Evolutionary conservation across 2,113 vertebrate species (phyloP), one percentile per base, ranked within the genome.

Genomic region (Triplophysa siluroides): DNA sequence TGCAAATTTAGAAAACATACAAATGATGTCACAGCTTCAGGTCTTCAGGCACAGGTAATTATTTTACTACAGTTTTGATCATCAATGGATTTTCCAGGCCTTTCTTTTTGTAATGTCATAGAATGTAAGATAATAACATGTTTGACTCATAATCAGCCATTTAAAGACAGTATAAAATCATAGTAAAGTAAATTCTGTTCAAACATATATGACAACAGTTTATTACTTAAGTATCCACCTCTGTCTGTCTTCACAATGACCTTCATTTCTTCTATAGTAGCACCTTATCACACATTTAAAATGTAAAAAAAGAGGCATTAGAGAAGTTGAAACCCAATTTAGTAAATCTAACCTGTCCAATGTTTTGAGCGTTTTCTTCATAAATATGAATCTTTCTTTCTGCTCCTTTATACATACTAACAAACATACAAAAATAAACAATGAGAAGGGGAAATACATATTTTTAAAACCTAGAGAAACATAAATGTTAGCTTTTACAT

Each of bases 21-120:
- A 93, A 93, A 92, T 90, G 87, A 84, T 88, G 91, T 94, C 92
- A 94, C 93, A 94, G 93, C 93, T 92, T 93, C 86, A 90, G 93
- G 93, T 94, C 93, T 90, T 92, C 92, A 93, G 93, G 93, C 93
- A 94, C 92, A 81, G 90, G 89, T 90, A 89, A 92, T 88, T 89
- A 84, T 78, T 83, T 79, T 87, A 80, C 88, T 67, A 88, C 82
- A 85, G 70, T 72, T 79, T 87, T 87, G 88, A 88, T 86, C 87
- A 86, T 83, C 75, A 86, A 83, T 68, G 24, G 12, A 85, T 85
- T n/a, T 79, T 86, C 81, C 81, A 88, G 88, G 84, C 88, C 88
- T 85, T 87, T 88, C 75, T 78, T 83, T 89, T 87, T 62, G 45
- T 73, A 82, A 83, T 81, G 65, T 83, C 56, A 73, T 77, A 81